phyloP scores from a whole-genome alignment of 2,113 vertebrate species.

The Halichoerus grypus region DNA sequence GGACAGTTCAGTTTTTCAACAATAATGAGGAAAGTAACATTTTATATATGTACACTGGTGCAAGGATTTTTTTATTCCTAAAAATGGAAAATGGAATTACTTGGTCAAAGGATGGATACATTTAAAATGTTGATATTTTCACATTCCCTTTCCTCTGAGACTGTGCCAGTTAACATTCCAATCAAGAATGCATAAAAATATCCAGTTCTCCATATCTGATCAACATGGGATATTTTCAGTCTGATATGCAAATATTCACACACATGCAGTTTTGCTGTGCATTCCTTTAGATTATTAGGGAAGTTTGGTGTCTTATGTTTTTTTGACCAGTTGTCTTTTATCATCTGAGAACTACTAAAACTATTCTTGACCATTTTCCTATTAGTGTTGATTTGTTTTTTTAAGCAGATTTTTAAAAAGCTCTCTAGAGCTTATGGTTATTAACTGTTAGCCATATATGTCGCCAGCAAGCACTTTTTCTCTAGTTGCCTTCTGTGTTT shows the following conservation, averaged over 20 bases:
- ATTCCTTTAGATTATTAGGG: neutral
- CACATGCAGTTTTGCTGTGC: neutral
- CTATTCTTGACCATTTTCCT: neutral
- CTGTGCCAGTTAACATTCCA: neutral
- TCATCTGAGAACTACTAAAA: neutral
- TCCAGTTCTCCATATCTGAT: neutral
- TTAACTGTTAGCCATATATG: neutral
- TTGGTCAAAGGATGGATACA: neutral
- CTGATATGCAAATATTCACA: neutral
- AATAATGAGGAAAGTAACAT: neutral
- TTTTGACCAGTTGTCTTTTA: neutral
- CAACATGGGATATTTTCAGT: neutral
- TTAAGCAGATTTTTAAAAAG: neutral
- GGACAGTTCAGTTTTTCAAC: neutral
- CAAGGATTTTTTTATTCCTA: neutral
- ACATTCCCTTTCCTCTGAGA: neutral
- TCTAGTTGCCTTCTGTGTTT: neutral
- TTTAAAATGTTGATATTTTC: conserved; percentile 12
- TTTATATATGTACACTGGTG: neutral
- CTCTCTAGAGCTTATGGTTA: neutral
- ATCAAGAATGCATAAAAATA: neutral
- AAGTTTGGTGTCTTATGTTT: neutral
- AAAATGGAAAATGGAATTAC: neutral
- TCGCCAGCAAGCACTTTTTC: neutral
- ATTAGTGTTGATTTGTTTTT: neutral